Percentiles rank a stretch among this genome's conserved stretches.
phyloP scores from a whole-genome alignment of 2,888 invertebrate genomes.

The Deroplatys truncata region DNA sequence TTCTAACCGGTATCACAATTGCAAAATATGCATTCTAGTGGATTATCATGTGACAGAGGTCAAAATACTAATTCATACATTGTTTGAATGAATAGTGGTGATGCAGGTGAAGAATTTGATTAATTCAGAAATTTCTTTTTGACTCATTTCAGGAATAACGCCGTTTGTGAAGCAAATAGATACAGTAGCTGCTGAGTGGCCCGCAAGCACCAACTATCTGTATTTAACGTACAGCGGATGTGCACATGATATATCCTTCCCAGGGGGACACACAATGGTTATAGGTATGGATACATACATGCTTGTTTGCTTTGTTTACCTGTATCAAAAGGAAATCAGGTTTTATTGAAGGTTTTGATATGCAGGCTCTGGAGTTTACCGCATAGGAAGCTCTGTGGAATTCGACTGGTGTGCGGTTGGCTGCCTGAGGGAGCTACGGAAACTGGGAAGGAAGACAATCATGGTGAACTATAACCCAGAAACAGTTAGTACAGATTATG shows the following conservation, averaged over 20 bases:
- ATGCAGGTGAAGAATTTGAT: no score
- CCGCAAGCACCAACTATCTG: conserved; percentile 96
- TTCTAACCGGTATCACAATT: no score
- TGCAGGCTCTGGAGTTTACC: conserved; percentile 82
- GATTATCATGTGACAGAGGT: no score
- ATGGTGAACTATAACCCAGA: conserved; percentile 99
- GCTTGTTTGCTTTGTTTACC: background rate
- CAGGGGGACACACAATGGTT: conserved; percentile 78
- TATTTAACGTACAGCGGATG: conserved; percentile 93
- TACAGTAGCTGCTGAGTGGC: conserved; percentile 99
- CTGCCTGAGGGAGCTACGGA: conserved; percentile 85
- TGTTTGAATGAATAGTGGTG: no score
- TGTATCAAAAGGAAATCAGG: background rate
- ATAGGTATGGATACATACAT: conserved; percentile 56
- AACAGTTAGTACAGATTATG: conserved; percentile 99
- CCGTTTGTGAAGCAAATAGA: conserved; percentile 97
- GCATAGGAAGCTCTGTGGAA: conserved; percentile 98
- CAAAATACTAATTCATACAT: no score
- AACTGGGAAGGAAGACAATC: conserved; percentile 84
- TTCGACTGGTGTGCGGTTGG: conserved; percentile 99
- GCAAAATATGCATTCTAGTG: no score
- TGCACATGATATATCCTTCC: conserved; percentile 77
- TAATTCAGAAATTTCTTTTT: no score
- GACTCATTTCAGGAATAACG: conserved; percentile 53
- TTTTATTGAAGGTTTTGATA: background rate